Evolutionary conservation across 1,140 invertebrate genomes (phyloP).

Genomic region (Drosophila mojavensis): DNA sequence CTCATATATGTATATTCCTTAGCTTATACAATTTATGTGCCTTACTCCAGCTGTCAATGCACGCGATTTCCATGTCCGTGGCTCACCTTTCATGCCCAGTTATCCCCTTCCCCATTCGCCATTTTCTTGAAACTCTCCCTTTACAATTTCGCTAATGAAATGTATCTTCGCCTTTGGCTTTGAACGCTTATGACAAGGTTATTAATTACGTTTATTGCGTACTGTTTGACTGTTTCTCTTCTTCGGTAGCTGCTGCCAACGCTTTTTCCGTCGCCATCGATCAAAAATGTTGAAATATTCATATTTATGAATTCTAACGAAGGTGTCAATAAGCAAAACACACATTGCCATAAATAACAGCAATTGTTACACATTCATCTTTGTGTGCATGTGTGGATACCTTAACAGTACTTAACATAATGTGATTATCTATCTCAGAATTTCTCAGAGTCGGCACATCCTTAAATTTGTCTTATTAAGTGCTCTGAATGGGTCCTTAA

Average conservation of each 20-base stretch:
- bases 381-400: not conserved
- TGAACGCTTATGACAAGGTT: slow-evolving; percentile 28
- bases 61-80: slow-evolving; percentile 22
- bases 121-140: too few species aligned
- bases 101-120: not conserved
- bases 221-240: not conserved
- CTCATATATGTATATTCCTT: not conserved
- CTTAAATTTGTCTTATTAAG: slow-evolving; percentile 11
- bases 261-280: slow-evolving; percentile 17
- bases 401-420: not conserved
- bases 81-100: not conserved
- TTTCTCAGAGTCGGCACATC: not conserved
- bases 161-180: slow-evolving; percentile 21
- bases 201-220: slow-evolving; percentile 39
- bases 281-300: slow-evolving; percentile 39
- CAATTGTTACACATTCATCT: not conserved
- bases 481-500: not conserved
- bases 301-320: slow-evolving; percentile 28
- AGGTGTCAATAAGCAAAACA: slow-evolving; percentile 28
- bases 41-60: slow-evolving; percentile 15
- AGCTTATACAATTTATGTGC: slow-evolving; percentile 32
- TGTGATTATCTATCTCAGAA: not conserved
- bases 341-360: slow-evolving; percentile 5
- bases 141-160: slow-evolving; percentile 51
- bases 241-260: not conserved